A percentile compares a stretch with the other conserved stretches of the same genome.
Conservation (phyloP, 1,140 invertebrate species). For the Aradophagus sp. region DNA sequence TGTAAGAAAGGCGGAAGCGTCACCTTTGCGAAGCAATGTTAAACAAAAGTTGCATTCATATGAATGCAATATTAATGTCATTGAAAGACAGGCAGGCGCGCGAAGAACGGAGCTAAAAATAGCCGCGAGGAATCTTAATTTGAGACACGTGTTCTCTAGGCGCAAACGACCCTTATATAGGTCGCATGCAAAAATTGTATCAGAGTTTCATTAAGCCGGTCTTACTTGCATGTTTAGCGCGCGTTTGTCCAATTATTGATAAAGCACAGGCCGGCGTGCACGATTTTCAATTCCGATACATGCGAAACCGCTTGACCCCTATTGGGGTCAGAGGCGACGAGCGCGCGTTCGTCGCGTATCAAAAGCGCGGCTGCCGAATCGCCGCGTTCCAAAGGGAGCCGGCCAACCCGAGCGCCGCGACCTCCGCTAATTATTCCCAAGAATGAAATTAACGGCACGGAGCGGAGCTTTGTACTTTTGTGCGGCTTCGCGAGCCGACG, state of each 20-base stretch:
- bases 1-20: no score
- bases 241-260: conserved; percentile 48
- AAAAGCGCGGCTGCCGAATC: conserved; percentile 13
- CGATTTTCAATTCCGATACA: conserved; percentile 44
- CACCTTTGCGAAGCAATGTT: no score
- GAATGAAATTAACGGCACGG: conserved; percentile 53
- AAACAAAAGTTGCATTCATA: no score
- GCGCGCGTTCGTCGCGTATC: conserved; percentile 16
- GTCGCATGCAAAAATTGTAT: conserved; percentile 34
- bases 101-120: no score
- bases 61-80: no score
- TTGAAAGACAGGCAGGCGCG: no score
- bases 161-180: conserved; percentile 16
- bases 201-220: conserved; percentile 14
- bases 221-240: conserved; percentile 33
- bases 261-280: conserved; percentile 27
- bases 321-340: conserved; percentile 30
- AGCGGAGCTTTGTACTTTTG: conserved; percentile 60
- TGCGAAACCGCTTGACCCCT: conserved; percentile 19
- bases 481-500: conserved; percentile 57
- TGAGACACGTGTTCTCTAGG: not conserved
- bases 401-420: conserved; percentile 1
- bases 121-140: not conserved
- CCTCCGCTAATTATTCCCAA: conserved; percentile 36
- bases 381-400: conserved; percentile 15